Conservation (phyloP, 2,113 vertebrate species). For the Neofelis nebulosa region DNA sequence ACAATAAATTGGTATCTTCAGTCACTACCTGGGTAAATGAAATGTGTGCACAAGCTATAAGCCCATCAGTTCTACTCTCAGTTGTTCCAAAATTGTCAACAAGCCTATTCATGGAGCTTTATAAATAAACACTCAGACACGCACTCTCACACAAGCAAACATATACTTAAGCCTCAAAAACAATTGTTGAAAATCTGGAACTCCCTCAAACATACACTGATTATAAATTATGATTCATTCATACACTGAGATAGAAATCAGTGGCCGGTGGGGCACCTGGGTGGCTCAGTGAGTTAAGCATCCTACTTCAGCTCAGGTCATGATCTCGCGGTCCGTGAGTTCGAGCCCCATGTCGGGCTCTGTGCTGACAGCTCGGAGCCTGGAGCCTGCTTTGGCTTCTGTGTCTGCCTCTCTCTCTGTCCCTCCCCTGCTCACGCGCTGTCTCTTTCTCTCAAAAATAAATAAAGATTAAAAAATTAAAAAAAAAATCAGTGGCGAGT, state of each 20-base stretch:
- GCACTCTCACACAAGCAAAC: background rate
- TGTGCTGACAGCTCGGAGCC: too few relatives aligned
- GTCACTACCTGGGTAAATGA: background rate
- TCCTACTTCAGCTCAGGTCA: too few relatives aligned
- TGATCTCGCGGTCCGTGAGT: too few relatives aligned
- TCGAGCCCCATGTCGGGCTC: rapidly evolving
- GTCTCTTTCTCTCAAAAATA: too few relatives aligned
- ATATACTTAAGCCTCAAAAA: background rate
- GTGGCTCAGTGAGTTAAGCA: too few relatives aligned
- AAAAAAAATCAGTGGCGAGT: background rate
- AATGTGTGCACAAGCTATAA: background rate
- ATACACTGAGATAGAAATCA: background rate
- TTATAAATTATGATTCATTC: background rate
- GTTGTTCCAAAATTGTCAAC: background rate
- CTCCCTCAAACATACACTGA: background rate
- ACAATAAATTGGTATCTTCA: background rate
- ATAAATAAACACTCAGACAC: background rate
- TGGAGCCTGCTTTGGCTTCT: too few relatives aligned
- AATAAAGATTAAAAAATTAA: too few relatives aligned
- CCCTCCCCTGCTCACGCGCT: too few relatives aligned
- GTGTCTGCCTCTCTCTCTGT: too few relatives aligned
- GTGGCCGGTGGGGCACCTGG: too few relatives aligned
- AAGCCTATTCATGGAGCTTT: background rate
- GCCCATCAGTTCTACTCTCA: background rate
- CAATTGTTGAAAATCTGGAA: background rate